Evolutionary conservation across 2,113 vertebrate genomes (phyloP).

Genomic region (Misgurnus anguillicaudatus): DNA sequence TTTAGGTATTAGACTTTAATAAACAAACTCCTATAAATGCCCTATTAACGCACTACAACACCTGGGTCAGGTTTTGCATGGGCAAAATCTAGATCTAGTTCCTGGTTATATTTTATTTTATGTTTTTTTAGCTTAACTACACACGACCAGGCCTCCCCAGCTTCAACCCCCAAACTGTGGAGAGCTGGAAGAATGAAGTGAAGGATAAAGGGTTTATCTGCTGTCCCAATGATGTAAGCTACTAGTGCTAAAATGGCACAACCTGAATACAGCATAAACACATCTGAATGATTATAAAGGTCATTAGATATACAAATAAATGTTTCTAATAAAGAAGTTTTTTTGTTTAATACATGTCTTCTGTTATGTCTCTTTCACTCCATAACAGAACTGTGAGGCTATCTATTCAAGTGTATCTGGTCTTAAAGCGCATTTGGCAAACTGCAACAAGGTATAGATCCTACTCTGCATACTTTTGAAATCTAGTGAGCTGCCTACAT

Average conservation of each 20-base stretch:
- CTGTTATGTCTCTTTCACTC: slow-evolving; percentile 34
- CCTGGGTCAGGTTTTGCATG: too few relatives aligned
- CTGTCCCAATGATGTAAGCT: slow-evolving; percentile 90
- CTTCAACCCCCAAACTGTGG: slow-evolving; percentile 86
- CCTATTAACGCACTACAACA: too few relatives aligned
- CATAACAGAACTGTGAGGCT: slow-evolving; percentile 89
- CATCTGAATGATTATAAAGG: background rate
- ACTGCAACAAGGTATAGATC: slow-evolving; percentile 90
- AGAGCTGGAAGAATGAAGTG: slow-evolving; percentile 92
- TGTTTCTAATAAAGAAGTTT: background rate
- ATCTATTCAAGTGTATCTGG: slow-evolving; percentile 98
- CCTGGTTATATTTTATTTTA: slow-evolving; percentile 38
- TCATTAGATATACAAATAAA: background rate
- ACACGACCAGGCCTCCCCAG: slow-evolving; percentile 94
- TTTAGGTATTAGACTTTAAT: too few relatives aligned
- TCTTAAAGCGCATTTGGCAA: slow-evolving; percentile 94
- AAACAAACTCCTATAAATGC: too few relatives aligned
- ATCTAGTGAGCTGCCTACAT: background rate
- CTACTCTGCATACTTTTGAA: background rate
- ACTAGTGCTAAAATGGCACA: background rate
- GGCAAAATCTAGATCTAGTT: too few relatives aligned
- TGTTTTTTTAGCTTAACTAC: slow-evolving; percentile 87
- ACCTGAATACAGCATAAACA: background rate
- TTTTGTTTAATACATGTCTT: slow-evolving; percentile 36
- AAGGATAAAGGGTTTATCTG: slow-evolving; percentile 96